phyloP scores from a whole-genome alignment of 2,113 vertebrate species.

The Hirundichthys speculiger region DNA sequence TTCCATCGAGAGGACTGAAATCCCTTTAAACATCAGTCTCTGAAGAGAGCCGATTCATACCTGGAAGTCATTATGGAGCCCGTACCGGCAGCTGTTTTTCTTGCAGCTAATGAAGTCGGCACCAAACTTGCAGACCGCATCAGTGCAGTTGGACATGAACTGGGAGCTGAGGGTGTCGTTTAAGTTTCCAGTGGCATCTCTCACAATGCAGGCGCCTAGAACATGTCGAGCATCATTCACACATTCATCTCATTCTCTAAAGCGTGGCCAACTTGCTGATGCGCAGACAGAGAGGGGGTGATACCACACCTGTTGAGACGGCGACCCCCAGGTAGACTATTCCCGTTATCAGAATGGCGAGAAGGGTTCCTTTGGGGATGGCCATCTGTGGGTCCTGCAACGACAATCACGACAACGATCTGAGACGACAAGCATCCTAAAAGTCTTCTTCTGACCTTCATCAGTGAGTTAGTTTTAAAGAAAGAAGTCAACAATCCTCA shows the following conservation, averaged over 20 bases:
- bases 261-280: not conserved
- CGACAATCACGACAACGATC: slow-evolving; percentile 10
- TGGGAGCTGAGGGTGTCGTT: slow-evolving; percentile 82
- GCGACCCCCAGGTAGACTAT: slow-evolving; percentile 94
- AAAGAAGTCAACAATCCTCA: too few relatives aligned
- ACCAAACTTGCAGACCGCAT: slow-evolving; percentile 89
- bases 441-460: too few relatives aligned
- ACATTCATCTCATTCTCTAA: not conserved
- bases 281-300: slow-evolving; percentile 16
- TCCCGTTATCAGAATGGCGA: slow-evolving; percentile 96
- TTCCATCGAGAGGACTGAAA: not conserved
- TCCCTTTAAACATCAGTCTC: not conserved
- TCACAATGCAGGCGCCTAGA: slow-evolving; percentile 92
- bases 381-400: slow-evolving; percentile 94
- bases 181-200: slow-evolving; percentile 87
- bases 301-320: slow-evolving; percentile 88
- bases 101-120: slow-evolving; percentile 90
- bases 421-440: too few relatives aligned
- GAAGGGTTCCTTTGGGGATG: slow-evolving; percentile 94
- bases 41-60: slow-evolving; percentile 63
- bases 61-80: slow-evolving; percentile 91
- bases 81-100: slow-evolving; percentile 75
- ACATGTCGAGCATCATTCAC: not conserved
- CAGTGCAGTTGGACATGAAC: slow-evolving; percentile 83
- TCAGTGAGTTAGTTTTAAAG: too few relatives aligned